A percentile compares a stretch with the other conserved stretches of the same genome.
Evolutionary conservation across 2,113 vertebrate species (phyloP).

Genomic region (Tinamus guttatus): DNA sequence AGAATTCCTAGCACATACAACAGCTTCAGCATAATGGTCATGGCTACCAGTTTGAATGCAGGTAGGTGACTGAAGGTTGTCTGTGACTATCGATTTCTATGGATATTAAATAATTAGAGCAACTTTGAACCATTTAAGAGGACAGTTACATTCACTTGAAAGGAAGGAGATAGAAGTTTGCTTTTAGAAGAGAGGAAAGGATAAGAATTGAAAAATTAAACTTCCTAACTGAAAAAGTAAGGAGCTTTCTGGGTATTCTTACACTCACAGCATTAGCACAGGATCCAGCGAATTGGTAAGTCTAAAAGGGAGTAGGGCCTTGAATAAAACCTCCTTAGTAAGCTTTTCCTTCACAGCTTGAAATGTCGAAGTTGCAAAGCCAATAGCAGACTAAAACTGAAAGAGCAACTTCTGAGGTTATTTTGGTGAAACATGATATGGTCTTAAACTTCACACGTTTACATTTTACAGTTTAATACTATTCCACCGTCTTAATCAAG

Average conservation of each 20-base stretch:
- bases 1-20: fast-evolving
- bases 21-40: neutral
- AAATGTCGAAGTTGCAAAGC: neutral
- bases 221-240: neutral
- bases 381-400: neutral
- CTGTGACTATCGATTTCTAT: neutral
- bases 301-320: neutral
- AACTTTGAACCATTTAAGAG: neutral
- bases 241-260: neutral
- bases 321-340: neutral
- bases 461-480: neutral
- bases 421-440: neutral
- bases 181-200: neutral
- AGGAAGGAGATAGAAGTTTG: neutral
- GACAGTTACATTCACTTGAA: neutral
- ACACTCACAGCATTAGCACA: neutral
- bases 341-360: neutral
- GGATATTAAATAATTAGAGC: neutral
- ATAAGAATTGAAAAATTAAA: neutral
- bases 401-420: neutral
- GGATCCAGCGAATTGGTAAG: neutral
- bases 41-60: neutral
- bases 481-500: neutral
- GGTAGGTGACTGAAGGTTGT: no score
- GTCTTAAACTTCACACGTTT: neutral